A percentile compares a stretch with the other conserved stretches of the same genome.
Evolutionary conservation across 2,113 vertebrate genomes (phyloP).

Genomic region (Erythrolamprus reginae): DNA sequence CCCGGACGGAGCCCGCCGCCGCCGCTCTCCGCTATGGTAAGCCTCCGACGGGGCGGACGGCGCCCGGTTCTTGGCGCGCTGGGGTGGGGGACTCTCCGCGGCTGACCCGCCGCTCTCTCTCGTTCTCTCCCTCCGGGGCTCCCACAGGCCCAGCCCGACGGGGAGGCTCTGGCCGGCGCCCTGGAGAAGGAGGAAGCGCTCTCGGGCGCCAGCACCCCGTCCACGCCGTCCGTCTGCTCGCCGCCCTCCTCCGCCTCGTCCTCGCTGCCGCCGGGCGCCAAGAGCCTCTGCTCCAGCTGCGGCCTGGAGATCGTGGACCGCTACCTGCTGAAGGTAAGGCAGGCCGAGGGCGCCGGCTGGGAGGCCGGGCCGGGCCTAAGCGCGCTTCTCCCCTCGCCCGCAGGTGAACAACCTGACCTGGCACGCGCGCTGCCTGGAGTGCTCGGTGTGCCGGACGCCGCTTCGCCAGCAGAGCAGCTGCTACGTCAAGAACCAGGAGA

Average conservation of each 20-base stretch:
- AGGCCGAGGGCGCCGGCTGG: not conserved
- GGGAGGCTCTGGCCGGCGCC: conserved; percentile 78
- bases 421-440: conserved; percentile 89
- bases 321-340: conserved; percentile 90
- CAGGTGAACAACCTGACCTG: conserved; percentile 94
- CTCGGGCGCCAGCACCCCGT: conserved; percentile 87
- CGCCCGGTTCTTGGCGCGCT: not conserved
- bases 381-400: conserved; percentile 25
- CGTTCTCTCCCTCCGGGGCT: not conserved
- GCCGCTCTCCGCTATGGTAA: conserved; percentile 87
- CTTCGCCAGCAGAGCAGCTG: conserved; percentile 90
- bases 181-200: conserved; percentile 92
- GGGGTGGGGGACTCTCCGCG: not conserved
- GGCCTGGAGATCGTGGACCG: conserved; percentile 94
- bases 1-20: conserved; percentile 63
- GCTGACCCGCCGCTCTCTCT: not conserved
- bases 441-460: conserved; percentile 87
- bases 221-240: conserved; percentile 80
- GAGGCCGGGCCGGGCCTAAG: not conserved
- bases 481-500: conserved; percentile 94
- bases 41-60: conserved; percentile 33
- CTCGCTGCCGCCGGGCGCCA: conserved; percentile 83
- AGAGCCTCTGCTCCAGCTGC: conserved; percentile 94
- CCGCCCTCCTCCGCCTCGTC: conserved; percentile 78
- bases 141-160: conserved; percentile 86